Evolutionary conservation across 2,888 invertebrate species (phyloP).

Genomic region (Archips crataeganus): DNA sequence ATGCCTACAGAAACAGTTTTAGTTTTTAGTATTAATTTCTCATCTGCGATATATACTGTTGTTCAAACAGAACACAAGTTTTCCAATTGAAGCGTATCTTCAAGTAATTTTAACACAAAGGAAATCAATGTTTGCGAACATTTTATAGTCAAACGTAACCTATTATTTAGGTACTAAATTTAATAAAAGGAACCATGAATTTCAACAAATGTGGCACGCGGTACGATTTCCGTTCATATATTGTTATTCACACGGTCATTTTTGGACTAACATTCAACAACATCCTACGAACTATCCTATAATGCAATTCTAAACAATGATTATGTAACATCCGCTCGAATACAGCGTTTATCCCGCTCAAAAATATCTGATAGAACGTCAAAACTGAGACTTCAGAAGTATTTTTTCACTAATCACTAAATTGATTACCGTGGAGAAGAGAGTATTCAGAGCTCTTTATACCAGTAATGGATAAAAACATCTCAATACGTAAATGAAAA

Average conservation of each 20-base stretch:
- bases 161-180: constrained; percentile 29
- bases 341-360: constrained; percentile 42
- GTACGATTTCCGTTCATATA: constrained; percentile 23
- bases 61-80: neutral
- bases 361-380: constrained; percentile 30
- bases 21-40: too few relatives aligned
- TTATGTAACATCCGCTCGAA: constrained; percentile 44
- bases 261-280: constrained; percentile 20
- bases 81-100: neutral
- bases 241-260: constrained; percentile 15
- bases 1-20: too few relatives aligned
- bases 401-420: neutral
- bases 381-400: neutral
- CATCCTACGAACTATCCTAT: constrained; percentile 36
- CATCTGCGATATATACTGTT: neutral
- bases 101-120: constrained; percentile 1
- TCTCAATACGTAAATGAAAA: too few relatives aligned
- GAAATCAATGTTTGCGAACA: neutral
- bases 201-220: constrained; percentile 23
- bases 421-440: neutral
- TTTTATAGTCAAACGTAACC: neutral
- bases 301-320: constrained; percentile 36
- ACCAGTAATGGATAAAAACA: neutral
- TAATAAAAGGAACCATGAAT: constrained; percentile 29
- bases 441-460: neutral